Conservation (phyloP, 2,888 invertebrate genomes). For the Villa cingulata region DNA sequence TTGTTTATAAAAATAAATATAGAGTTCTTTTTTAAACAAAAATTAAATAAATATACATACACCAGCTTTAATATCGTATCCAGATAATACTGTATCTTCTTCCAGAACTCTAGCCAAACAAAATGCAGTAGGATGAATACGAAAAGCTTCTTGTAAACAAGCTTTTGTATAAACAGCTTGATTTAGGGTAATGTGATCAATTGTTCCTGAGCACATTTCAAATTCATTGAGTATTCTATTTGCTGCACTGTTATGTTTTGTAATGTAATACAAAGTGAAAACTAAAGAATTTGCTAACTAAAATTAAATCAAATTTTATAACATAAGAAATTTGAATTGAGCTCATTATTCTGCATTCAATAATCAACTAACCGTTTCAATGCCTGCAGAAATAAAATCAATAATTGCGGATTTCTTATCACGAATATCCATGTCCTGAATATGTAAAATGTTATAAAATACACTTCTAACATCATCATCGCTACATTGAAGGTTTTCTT, state of each 20-base stretch:
- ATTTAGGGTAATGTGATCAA: conserved; percentile 45
- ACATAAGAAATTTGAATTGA: not conserved
- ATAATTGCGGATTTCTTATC: conserved; percentile 77
- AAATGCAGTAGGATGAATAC: conserved; percentile 55
- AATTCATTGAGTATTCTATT: conserved; percentile 52
- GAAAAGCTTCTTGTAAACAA: conserved; percentile 62
- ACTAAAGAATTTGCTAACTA: conserved; percentile 69
- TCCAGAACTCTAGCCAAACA: conserved; percentile 66
- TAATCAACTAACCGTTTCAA: conserved; percentile 52
- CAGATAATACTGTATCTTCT: conserved; percentile 52
- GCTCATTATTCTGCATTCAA: not conserved
- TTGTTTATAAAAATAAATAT: too few relatives aligned
- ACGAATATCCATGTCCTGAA: conserved; percentile 55
- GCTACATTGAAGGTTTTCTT: conserved; percentile 34
- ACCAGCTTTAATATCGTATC: conserved; percentile 55
- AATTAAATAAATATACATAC: too few relatives aligned
- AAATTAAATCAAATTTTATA: not conserved
- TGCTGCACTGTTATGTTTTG: conserved; percentile 52
- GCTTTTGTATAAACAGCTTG: conserved; percentile 64
- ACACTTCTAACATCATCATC: conserved; percentile 53
- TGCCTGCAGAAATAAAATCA: conserved; percentile 77
- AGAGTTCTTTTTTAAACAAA: not conserved
- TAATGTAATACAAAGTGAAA: conserved; percentile 62
- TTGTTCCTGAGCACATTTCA: conserved; percentile 38
- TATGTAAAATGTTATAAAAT: conserved; percentile 59